phyloP scores from a whole-genome alignment of 2,888 invertebrate genomes.

The Oscheius sp. region DNA sequence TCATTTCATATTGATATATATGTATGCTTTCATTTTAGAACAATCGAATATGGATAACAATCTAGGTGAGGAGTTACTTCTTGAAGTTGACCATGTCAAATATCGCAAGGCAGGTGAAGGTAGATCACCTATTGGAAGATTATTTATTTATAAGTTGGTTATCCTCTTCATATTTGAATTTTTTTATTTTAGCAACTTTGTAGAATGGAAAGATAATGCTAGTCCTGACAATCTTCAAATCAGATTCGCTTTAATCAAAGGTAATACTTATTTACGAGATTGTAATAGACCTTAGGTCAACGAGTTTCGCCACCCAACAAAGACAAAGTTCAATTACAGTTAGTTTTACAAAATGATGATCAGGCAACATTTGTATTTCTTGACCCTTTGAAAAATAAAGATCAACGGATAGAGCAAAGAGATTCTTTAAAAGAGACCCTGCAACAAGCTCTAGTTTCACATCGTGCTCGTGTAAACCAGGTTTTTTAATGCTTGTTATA shows the following conservation, averaged over 20 bases:
- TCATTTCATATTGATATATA: neutral
- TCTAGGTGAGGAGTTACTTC: constrained; percentile 34
- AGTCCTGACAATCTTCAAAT: constrained; percentile 50
- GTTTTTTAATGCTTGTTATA: constrained; percentile 9
- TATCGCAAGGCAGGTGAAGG: constrained; percentile 62
- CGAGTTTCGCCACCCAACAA: constrained; percentile 94
- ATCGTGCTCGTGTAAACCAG: constrained; percentile 57
- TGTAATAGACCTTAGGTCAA: constrained; percentile 80
- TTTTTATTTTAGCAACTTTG: constrained; percentile 47
- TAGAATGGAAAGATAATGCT: constrained; percentile 63
- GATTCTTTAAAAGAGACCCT: constrained; percentile 91
- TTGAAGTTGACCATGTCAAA: constrained; percentile 62
- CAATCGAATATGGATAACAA: neutral
- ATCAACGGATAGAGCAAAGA: constrained; percentile 86
- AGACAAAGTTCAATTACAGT: constrained; percentile 95
- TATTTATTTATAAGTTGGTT: constrained; percentile 47
- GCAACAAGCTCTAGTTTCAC: constrained; percentile 83
- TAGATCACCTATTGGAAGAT: constrained; percentile 61
- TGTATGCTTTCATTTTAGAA: neutral
- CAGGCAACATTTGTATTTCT: constrained; percentile 92
- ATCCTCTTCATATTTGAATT: neutral
- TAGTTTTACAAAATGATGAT: constrained; percentile 85
- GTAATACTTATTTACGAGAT: constrained; percentile 36
- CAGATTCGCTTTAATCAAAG: constrained; percentile 60
- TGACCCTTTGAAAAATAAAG: constrained; percentile 81